These are phyloP conservation scores for Ceyx margarethae DNA, from an alignment of 2,113 vertebrate species.

Conservation along the genomic window DNA sequence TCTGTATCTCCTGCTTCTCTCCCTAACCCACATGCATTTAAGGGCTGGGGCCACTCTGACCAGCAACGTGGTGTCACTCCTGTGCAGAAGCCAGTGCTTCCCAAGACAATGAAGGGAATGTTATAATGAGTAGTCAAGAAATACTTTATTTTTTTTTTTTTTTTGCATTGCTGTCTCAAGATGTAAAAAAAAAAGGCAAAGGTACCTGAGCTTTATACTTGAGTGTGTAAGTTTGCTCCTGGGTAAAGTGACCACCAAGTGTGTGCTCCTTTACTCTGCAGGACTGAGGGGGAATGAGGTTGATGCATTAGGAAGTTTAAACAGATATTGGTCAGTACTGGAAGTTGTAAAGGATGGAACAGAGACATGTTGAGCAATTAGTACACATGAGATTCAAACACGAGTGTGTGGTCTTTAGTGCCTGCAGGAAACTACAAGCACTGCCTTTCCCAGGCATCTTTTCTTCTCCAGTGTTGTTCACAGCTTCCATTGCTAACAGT, in stretches of 20 bases:
- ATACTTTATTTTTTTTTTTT: not conserved
- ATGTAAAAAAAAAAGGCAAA: not conserved
- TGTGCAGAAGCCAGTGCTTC: not conserved
- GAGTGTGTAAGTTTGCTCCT: not conserved
- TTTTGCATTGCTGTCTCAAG: not conserved
- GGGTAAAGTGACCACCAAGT: not conserved
- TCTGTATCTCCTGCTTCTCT: not conserved
- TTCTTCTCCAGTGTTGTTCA: rapidly evolving
- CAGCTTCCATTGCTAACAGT: not conserved
- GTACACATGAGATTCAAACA: not conserved
- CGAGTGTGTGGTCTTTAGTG: not conserved
- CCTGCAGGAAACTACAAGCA: not conserved
- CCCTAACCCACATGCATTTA: not conserved
- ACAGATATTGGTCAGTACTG: not conserved
- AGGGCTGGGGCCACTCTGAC: not conserved
- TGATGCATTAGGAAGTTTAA: not conserved
- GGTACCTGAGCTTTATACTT: not conserved
- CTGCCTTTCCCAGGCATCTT: not conserved
- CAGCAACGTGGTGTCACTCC: not conserved
- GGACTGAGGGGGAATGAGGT: rapidly evolving
- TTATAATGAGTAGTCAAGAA: not conserved
- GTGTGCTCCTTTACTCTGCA: not conserved
- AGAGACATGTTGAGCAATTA: not conserved
- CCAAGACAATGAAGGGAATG: not conserved
- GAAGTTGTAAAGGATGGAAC: not conserved